phyloP scores from a whole-genome alignment of 2,888 invertebrate genomes.

The Pollenia angustigena region DNA sequence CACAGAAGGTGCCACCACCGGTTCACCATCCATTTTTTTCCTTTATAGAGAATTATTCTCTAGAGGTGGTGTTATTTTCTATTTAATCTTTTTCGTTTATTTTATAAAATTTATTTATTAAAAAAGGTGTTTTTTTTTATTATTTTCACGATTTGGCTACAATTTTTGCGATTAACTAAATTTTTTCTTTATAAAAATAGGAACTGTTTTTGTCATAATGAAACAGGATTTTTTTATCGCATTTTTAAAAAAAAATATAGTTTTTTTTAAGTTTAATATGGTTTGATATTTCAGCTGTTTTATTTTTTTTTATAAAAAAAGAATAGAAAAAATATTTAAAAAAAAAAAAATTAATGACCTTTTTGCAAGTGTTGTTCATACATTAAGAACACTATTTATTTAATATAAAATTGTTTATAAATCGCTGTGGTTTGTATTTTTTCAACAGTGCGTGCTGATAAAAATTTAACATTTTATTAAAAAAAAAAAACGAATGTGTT shows the following conservation, averaged over 20 bases:
- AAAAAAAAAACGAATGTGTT: conserved; percentile 7
- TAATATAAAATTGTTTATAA: not conserved
- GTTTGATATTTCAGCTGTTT: not conserved
- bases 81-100: not conserved
- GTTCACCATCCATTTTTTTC: conserved; percentile 77
- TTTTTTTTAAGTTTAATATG: conserved; percentile 7
- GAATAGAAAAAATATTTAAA: not conserved
- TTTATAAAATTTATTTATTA: conserved; percentile 9
- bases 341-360: conserved; percentile 10
- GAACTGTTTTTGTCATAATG: conserved; percentile 57
- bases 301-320: not conserved
- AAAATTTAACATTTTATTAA: conserved; percentile 52
- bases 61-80: not conserved
- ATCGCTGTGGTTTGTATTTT: conserved; percentile 16
- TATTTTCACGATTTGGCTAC: not conserved
- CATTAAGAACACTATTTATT: not conserved
- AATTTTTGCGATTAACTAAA: conserved; percentile 1
- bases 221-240: conserved; percentile 40
- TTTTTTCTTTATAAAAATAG: conserved; percentile 57
- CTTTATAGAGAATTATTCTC: conserved; percentile 26
- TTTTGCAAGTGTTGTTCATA: conserved; percentile 40
- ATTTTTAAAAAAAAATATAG: not conserved
- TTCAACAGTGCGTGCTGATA: conserved; percentile 63
- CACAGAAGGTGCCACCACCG: conserved; percentile 80
- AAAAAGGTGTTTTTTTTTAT: not conserved